A percentile compares a stretch with the other conserved stretches of the same genome.
Conservation (phyloP, 23 tunicate genomes). For the Clavelina lepadiformis region DNA sequence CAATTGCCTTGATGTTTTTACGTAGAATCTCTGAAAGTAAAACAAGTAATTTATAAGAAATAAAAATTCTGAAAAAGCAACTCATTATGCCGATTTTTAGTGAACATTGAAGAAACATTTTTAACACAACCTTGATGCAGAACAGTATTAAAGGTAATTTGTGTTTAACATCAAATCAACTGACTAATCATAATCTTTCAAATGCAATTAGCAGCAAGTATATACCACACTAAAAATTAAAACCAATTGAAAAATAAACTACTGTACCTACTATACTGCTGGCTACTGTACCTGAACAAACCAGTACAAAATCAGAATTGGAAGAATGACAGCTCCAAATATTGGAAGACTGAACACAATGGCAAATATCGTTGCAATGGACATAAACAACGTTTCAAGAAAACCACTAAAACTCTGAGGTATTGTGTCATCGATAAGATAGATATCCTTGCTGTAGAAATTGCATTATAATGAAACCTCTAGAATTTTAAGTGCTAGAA, state of each 20-base stretch:
- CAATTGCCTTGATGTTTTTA: constrained; percentile 41
- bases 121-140: too few relatives aligned
- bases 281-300: constrained; percentile 39
- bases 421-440: constrained; percentile 56
- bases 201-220: neutral
- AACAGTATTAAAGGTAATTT: too few relatives aligned
- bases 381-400: constrained; percentile 32
- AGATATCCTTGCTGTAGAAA: constrained; percentile 60
- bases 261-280: neutral
- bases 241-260: neutral
- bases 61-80: too few relatives aligned
- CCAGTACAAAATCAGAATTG: constrained; percentile 32
- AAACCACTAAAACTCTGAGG: constrained; percentile 39
- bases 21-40: constrained; percentile 28
- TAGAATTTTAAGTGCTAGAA: neutral
- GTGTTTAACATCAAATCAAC: neutral
- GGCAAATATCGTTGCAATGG: constrained; percentile 47
- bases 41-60: neutral
- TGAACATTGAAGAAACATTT: too few relatives aligned
- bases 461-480: neutral
- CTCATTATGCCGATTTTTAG: too few relatives aligned
- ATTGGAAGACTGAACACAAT: constrained; percentile 48
- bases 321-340: constrained; percentile 48
- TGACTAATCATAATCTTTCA: too few relatives aligned
- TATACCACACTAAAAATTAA: neutral